phyloP scores from a whole-genome alignment of 2,888 invertebrate genomes.

The Aphodius sticticus region DNA sequence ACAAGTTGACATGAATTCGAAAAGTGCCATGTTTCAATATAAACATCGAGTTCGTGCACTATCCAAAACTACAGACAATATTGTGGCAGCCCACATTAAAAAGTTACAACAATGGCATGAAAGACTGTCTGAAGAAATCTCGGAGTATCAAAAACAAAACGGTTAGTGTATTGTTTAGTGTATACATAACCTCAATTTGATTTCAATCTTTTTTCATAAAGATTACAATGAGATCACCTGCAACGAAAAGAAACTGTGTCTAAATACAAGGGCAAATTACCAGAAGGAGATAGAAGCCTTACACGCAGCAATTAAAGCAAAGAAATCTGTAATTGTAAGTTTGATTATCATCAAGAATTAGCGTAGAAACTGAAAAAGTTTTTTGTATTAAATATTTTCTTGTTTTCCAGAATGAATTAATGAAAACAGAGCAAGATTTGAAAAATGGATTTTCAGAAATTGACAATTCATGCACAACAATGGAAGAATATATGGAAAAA shows the following conservation, averaged over 20 bases:
- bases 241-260: background rate
- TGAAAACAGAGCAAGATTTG: background rate
- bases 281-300: background rate
- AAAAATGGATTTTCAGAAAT: background rate
- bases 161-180: background rate
- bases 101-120: background rate
- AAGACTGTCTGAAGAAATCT: background rate
- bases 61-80: background rate
- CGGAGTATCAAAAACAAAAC: background rate
- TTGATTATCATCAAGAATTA: background rate
- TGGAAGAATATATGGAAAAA: background rate
- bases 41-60: background rate
- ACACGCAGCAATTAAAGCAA: background rate
- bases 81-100: background rate
- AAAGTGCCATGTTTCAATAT: too few species aligned
- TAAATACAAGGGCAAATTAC: background rate
- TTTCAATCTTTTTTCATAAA: background rate
- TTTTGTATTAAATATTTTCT: background rate
- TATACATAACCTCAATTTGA: background rate
- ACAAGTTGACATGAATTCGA: too few species aligned
- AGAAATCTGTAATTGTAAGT: background rate
- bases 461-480: background rate
- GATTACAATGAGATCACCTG: background rate
- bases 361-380: too few species aligned
- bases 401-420: background rate